Evolutionary conservation across 2,888 invertebrate genomes (phyloP), one percentile per base, ranked within the genome.

Genomic region (Nomada fabriciana): DNA sequence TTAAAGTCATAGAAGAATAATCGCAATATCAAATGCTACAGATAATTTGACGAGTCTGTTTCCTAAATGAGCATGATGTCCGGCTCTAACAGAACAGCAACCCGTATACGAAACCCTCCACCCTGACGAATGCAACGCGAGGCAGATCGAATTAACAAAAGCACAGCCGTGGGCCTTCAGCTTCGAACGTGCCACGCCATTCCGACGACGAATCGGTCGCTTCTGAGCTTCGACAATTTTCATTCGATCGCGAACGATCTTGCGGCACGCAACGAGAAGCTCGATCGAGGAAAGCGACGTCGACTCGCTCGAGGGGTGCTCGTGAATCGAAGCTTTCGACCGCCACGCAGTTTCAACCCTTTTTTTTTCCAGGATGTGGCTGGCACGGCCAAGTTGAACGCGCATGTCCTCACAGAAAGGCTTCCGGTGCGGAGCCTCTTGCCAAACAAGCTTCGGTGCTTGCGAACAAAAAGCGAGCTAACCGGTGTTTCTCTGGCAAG

Each of bases 381-480:
- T 85, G 82, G 82, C 75, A 85, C 82, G 87, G 80, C 76, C 81
- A 92, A 93, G 91, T 88, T 93, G 93, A 92, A 94, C 93, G 93
- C 92, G 90, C 93, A 88, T 90, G 91, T 93, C 94, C 94, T 94
- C 94, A 94, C 94, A 94, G 94, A 93, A 93, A 93, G 94, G 93
- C 93, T 94, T 92, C 91, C 71, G 43, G 67, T 85, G 82, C 73
- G 88, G 88, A 93, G 94, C 93, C 93, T 94, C 91, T 93, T 94
- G 94, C 93, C 93, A 93, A 91, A 93, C 87, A 90, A 93, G 93
- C 92, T 90, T 93, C 90, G 93, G 91, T 89, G 86, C 85, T 89
- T 85, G 85, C 82, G 60, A 65, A 76, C 10, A 36, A 82, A 47
- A 73, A 67, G 79, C 83, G 76, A 89, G 88, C 90, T 70, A 81